Evolutionary conservation across 2,113 vertebrate species (phyloP).

Genomic region (Oenanthe melanoleuca): DNA sequence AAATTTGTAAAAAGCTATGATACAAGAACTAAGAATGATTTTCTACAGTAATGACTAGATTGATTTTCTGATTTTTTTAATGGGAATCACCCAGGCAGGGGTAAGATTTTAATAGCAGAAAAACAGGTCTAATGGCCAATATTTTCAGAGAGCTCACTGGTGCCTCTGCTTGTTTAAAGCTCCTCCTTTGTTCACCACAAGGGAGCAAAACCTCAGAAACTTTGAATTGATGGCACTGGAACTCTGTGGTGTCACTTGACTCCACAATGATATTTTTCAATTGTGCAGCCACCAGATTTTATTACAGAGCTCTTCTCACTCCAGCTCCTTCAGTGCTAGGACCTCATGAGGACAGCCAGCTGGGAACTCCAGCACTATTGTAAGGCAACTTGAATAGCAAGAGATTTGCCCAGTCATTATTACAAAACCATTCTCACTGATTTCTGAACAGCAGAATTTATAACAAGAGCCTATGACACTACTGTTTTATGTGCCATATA

Average conservation of each 20-base stretch:
- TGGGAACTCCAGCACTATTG: background rate
- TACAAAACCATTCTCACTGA: background rate
- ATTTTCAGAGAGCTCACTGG: background rate
- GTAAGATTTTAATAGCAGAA: background rate
- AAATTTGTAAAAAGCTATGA: background rate
- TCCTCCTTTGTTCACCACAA: background rate
- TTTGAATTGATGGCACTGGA: background rate
- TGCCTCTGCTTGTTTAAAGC: background rate
- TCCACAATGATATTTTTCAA: background rate
- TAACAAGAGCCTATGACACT: background rate
- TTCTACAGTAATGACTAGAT: background rate
- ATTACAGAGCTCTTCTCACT: background rate
- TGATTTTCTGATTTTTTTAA: background rate
- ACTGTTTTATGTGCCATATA: background rate
- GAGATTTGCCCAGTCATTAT: background rate
- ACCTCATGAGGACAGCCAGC: background rate
- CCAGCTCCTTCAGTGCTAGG: background rate
- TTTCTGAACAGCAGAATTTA: background rate
- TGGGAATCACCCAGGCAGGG: background rate
- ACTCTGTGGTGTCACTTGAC: background rate
- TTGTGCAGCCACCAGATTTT: background rate
- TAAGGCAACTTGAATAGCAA: background rate
- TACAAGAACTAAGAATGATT: background rate
- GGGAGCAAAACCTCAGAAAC: background rate
- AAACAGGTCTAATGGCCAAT: background rate